Evolutionary conservation across 2,888 invertebrate genomes (phyloP).

Genomic region (Adineta ricciae): DNA sequence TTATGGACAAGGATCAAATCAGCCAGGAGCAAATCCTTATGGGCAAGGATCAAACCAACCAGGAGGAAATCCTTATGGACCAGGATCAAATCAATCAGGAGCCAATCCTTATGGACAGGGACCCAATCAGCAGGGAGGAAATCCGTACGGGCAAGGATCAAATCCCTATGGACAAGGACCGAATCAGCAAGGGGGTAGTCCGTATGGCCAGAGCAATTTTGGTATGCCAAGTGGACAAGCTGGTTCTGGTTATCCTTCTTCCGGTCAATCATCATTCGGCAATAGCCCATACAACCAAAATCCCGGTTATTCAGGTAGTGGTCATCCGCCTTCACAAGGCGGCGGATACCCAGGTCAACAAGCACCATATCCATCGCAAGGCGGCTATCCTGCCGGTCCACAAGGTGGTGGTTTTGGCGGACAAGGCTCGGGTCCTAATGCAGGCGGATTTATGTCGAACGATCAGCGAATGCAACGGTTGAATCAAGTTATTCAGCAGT

Average conservation of each 20-base stretch:
- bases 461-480: neutral
- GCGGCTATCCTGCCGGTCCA: neutral
- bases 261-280: neutral
- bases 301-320: neutral
- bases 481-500: neutral
- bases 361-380: neutral
- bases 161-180: neutral
- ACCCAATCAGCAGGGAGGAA: neutral
- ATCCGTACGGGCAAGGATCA: neutral
- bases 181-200: neutral
- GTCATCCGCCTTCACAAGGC: neutral
- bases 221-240: neutral
- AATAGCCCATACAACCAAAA: neutral
- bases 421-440: no score
- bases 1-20: neutral
- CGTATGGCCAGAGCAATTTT: neutral
- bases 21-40: neutral
- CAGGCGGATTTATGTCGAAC: neutral
- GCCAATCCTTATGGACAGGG: neutral
- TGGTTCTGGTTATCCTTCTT: neutral
- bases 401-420: neutral
- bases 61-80: neutral
- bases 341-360: neutral
- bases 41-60: neutral
- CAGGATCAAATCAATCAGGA: neutral